These are phyloP conservation scores for Cheilosia scutellata DNA, from an alignment of 2,888 invertebrate genomes.

Conservation along the genomic window DNA sequence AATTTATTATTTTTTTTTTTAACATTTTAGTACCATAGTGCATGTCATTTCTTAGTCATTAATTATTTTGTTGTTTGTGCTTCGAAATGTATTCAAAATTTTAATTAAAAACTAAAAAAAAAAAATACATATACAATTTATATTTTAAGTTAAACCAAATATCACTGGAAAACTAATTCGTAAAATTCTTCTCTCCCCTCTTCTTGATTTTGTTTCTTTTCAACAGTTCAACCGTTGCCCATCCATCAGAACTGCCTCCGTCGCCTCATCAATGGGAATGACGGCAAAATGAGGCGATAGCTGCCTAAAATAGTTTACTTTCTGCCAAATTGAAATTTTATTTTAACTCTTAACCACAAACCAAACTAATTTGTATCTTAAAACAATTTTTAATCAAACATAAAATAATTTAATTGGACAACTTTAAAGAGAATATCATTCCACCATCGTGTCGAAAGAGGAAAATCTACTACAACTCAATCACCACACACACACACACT, in stretches of 20 bases:
- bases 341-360: slow-evolving; percentile 77
- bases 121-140: not conserved
- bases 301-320: slow-evolving; percentile 82
- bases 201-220: slow-evolving; percentile 30
- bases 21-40: slow-evolving; percentile 34
- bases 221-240: slow-evolving; percentile 97
- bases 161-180: slow-evolving; percentile 1
- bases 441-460: slow-evolving; percentile 77
- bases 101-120: not conserved
- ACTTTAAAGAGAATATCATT: slow-evolving; percentile 71
- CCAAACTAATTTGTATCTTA: slow-evolving; percentile 53
- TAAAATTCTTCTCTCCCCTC: slow-evolving; percentile 43
- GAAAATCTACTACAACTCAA: slow-evolving; percentile 78
- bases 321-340: slow-evolving; percentile 77
- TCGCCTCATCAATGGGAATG: slow-evolving; percentile 99
- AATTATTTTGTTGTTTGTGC: slow-evolving; percentile 71
- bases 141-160: not conserved
- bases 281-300: slow-evolving; percentile 86
- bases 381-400: slow-evolving; percentile 39
- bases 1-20: not conserved
- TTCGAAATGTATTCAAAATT: slow-evolving; percentile 36
- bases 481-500: slow-evolving; percentile 77
- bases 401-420: slow-evolving; percentile 54
- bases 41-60: not conserved
- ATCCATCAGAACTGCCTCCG: slow-evolving; percentile 98